Conservation (phyloP, 1,140 invertebrate species). For the Ruditapes philippinarum region DNA sequence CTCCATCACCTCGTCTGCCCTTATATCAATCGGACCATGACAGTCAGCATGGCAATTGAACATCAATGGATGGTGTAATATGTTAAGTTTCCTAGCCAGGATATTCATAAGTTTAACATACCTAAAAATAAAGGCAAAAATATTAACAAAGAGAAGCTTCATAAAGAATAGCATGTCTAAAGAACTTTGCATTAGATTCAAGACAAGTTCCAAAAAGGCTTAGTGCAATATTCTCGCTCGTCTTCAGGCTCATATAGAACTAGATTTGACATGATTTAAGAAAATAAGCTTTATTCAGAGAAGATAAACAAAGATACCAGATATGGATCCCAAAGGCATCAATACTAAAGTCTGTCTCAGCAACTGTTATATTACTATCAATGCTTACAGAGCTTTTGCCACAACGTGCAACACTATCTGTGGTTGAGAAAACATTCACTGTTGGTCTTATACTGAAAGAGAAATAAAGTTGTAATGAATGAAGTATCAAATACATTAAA, state of each 20-base stretch:
- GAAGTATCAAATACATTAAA: too few species aligned
- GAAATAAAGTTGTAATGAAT: too few species aligned
- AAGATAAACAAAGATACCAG: neutral
- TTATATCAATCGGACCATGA: neutral
- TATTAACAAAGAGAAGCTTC: too few species aligned
- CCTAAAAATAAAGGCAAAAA: neutral
- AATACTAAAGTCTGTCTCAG: conserved; percentile 29
- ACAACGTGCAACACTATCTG: conserved; percentile 23
- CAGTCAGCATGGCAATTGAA: conserved; percentile 8
- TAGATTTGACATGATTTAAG: neutral
- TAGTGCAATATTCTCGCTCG: too few species aligned
- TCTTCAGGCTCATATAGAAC: too few species aligned
- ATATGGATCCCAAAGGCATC: conserved; percentile 53
- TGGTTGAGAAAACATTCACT: conserved; percentile 10
- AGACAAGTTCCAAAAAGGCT: too few species aligned
- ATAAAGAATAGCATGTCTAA: too few species aligned
- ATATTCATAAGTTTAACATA: conserved; percentile 47
- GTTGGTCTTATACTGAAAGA: conserved; percentile 22
- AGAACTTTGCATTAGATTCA: too few species aligned
- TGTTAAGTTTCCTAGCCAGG: neutral
- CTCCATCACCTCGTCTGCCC: neutral
- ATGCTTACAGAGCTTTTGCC: neutral
- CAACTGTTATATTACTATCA: conserved; percentile 31
- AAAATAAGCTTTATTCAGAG: neutral
- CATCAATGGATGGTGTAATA: neutral